phyloP scores from a whole-genome alignment of 2,888 invertebrate genomes.

The Lasius fuliginosus region DNA sequence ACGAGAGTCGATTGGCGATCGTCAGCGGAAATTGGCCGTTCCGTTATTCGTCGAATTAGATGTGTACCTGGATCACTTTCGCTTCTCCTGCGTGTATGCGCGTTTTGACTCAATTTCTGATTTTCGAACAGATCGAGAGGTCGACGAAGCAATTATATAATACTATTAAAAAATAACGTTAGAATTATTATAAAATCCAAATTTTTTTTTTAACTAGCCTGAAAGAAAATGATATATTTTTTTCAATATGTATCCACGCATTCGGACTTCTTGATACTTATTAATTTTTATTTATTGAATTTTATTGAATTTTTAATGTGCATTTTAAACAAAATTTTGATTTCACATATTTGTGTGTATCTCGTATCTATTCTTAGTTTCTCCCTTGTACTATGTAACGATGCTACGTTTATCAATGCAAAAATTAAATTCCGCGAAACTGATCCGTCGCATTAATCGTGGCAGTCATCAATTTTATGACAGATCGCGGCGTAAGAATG shows the following conservation, averaged over 20 bases:
- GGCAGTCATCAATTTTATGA: constrained; percentile 38
- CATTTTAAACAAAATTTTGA: neutral
- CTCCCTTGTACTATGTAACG: neutral
- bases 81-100: constrained; percentile 7
- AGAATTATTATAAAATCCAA: neutral
- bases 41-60: constrained; percentile 66
- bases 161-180: neutral
- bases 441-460: constrained; percentile 28
- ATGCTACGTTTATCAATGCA: constrained; percentile 3
- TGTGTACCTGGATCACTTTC: constrained; percentile 24
- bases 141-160: neutral
- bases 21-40: constrained; percentile 53
- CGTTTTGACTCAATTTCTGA: neutral
- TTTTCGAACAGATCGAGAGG: neutral
- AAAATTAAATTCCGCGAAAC: constrained; percentile 26
- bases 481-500: constrained; percentile 36
- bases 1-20: constrained; percentile 39
- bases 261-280: neutral
- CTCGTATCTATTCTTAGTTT: neutral
- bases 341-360: neutral
- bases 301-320: neutral
- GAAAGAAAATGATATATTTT: neutral
- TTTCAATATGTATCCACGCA: neutral
- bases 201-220: neutral
- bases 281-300: too few species aligned